Conservation (phyloP, 2,888 invertebrate genomes). For the Ophioninae sp. region DNA sequence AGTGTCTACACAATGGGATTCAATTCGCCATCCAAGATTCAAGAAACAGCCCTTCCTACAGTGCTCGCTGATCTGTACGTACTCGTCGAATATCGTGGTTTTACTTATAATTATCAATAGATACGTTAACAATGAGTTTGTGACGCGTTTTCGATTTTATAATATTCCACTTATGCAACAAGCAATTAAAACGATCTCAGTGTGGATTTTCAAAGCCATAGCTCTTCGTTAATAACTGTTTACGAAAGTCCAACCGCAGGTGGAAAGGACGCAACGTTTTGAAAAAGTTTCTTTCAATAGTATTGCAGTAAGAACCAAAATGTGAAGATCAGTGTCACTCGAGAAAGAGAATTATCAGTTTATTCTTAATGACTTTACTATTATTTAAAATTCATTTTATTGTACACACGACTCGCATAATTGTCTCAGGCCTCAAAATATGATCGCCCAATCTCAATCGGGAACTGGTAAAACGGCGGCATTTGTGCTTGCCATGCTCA, state of each 20-base stretch:
- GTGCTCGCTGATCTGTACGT: constrained; percentile 93
- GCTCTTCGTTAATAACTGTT: background rate
- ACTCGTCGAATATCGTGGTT: constrained; percentile 7
- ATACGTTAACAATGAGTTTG: too few species aligned
- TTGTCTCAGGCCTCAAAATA: constrained; percentile 90
- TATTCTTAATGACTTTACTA: background rate
- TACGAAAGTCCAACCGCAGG: background rate
- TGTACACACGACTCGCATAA: background rate
- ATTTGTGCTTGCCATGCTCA: constrained; percentile 98
- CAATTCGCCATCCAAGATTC: constrained; percentile 99
- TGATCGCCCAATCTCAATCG: constrained; percentile 99
- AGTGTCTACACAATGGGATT: constrained; percentile 98
- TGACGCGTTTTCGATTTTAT: too few species aligned
- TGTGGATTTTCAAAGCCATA: background rate
- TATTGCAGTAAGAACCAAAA: background rate
- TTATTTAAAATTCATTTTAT: background rate
- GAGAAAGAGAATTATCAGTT: background rate
- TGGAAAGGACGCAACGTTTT: background rate
- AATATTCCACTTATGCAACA: background rate
- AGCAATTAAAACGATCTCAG: background rate
- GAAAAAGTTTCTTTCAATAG: background rate
- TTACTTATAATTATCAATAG: background rate
- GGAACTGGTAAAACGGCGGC: constrained; percentile 99
- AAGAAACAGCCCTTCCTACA: constrained; percentile 97
- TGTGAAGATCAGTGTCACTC: background rate